A percentile compares a stretch with the other conserved stretches of the same genome.
These are phyloP conservation scores for Lasioglossum albipes DNA, from an alignment of 1,140 invertebrate genomes.

Conservation along the genomic window DNA sequence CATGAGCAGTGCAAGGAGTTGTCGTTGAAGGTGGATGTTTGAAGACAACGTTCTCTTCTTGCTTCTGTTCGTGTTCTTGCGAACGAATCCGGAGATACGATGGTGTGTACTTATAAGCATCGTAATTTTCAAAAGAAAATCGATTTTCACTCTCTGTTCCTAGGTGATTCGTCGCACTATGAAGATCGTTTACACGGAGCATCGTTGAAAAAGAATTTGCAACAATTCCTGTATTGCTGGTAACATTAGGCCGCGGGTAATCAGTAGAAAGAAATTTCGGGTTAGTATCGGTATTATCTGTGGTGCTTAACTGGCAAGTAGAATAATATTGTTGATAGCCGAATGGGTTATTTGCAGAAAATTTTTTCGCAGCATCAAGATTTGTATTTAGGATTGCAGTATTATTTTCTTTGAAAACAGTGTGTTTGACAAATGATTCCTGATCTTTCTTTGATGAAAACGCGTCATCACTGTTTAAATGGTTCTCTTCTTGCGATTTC, in stretches of 20 bases:
- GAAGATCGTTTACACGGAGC: background rate
- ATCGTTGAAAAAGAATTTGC: no score
- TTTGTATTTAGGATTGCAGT: background rate
- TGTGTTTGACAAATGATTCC: background rate
- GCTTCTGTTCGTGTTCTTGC: background rate
- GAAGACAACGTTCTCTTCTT: no score
- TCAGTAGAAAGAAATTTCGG: background rate
- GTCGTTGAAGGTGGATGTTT: background rate
- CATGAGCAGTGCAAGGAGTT: no score
- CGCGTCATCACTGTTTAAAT: background rate
- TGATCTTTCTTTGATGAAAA: background rate
- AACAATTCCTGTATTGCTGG: background rate
- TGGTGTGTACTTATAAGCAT: background rate
- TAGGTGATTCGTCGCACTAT: background rate
- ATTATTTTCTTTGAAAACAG: background rate
- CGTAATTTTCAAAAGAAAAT: background rate
- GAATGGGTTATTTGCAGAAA: background rate
- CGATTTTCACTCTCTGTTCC: background rate
- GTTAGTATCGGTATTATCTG: background rate
- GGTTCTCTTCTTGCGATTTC: background rate
- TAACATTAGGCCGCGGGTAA: background rate
- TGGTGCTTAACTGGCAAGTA: background rate
- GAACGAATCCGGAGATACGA: background rate
- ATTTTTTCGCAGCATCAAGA: background rate
- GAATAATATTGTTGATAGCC: background rate